Percentiles rank a stretch among this genome's conserved stretches.
Evolutionary conservation across 2,797 vertebrate genomes (phyloP).

Genomic region (Sardinella longiceps): DNA sequence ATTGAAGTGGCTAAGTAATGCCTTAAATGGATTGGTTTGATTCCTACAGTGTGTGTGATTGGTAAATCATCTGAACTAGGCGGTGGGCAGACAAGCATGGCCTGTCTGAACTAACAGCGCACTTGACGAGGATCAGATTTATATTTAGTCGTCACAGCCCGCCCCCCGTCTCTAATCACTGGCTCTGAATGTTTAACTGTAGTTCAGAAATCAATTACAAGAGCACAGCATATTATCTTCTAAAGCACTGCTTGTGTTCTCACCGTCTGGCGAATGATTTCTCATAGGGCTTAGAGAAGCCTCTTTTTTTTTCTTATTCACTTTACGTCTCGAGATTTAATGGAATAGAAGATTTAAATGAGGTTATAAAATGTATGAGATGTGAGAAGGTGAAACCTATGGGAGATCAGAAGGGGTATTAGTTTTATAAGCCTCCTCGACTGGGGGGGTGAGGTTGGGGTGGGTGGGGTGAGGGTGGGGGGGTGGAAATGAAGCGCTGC

Average conservation of each 20-base stretch:
- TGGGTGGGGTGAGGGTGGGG: too few relatives aligned
- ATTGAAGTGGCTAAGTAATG: too few relatives aligned
- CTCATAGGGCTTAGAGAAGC: neutral
- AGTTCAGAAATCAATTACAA: slow-evolving; percentile 17
- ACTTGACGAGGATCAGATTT: neutral
- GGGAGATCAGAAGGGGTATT: neutral
- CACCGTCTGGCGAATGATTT: neutral
- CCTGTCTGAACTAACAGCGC: too few relatives aligned
- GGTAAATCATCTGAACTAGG: too few relatives aligned
- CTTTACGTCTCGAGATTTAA: neutral
- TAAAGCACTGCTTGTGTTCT: neutral
- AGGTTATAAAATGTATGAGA: neutral
- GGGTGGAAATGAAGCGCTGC: too few relatives aligned
- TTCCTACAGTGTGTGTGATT: too few relatives aligned
- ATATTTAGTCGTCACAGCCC: neutral
- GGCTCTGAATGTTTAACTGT: neutral
- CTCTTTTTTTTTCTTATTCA: neutral
- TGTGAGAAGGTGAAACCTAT: neutral
- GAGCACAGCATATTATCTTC: neutral
- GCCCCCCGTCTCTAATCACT: neutral
- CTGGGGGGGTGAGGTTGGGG: too few relatives aligned
- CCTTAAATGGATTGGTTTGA: too few relatives aligned
- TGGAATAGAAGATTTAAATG: neutral
- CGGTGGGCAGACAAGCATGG: too few relatives aligned
- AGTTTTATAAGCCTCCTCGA: neutral